These are phyloP conservation scores for Erynnis tages DNA, from an alignment of 2,888 invertebrate species.

Conservation along the genomic window DNA sequence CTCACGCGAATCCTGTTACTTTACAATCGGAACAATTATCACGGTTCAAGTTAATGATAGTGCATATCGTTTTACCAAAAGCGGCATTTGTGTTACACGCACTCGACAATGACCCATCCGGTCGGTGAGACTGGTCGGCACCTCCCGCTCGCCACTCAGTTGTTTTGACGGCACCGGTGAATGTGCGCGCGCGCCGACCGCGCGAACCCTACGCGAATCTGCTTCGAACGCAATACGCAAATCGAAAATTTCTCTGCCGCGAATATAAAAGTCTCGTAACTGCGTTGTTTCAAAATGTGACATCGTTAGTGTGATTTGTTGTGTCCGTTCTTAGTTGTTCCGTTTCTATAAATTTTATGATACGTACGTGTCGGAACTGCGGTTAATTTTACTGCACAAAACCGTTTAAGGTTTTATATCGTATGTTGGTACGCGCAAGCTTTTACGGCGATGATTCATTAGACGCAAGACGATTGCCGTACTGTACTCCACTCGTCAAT, in stretches of 20 bases:
- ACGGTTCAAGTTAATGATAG: constrained; percentile 25
- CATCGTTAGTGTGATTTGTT: not conserved
- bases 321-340: too few species aligned
- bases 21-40: constrained; percentile 15
- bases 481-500: constrained; percentile 37
- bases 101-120: constrained; percentile 56
- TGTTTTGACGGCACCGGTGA: constrained; percentile 64
- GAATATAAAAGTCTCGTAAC: too few species aligned
- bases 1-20: constrained; percentile 20
- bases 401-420: constrained; percentile 19
- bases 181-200: constrained; percentile 57
- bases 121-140: constrained; percentile 61
- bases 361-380: not conserved
- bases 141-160: constrained; percentile 55
- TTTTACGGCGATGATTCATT: constrained; percentile 32
- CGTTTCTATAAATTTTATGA: not conserved
- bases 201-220: constrained; percentile 8
- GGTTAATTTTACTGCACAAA: not conserved
- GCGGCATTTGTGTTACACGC: constrained; percentile 29
- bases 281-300: too few species aligned
- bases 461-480: constrained; percentile 39
- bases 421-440: constrained; percentile 9
- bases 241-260: too few species aligned
- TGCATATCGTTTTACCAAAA: constrained; percentile 31
- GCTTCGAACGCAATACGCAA: not conserved